phyloP scores from a whole-genome alignment of 64 coral and sea anemone genomes.

The Dendronephthya gigantea region DNA sequence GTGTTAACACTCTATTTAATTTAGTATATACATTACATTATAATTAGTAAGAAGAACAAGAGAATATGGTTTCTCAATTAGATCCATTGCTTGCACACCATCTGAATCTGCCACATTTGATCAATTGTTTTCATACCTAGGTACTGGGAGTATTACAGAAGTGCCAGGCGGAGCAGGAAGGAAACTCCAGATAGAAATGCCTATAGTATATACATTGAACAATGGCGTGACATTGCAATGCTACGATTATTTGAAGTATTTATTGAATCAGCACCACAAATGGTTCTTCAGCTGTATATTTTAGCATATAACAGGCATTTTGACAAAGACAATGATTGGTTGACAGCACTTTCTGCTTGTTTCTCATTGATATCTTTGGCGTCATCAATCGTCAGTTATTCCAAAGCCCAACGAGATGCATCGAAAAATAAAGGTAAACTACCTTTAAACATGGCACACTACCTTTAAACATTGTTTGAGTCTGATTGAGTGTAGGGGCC shows the following conservation, averaged over 20 bases:
- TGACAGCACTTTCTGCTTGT: constrained; percentile 64
- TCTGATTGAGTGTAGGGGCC: too few species aligned
- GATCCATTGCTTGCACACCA: too few species aligned
- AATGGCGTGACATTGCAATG: constrained; percentile 94
- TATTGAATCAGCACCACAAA: constrained; percentile 78
- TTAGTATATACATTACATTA: too few species aligned
- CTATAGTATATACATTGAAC: constrained; percentile 48
- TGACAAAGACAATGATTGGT: constrained; percentile 54
- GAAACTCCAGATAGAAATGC: constrained; percentile 12
- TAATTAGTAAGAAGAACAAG: too few species aligned
- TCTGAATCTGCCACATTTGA: not conserved
- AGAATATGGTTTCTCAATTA: too few species aligned
- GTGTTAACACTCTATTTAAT: too few species aligned
- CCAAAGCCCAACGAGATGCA: constrained; percentile 45
- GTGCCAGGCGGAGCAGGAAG: constrained; percentile 60
- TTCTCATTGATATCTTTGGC: constrained; percentile 73
- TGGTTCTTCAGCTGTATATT: constrained; percentile 84
- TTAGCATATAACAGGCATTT: constrained; percentile 67
- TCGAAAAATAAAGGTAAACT: not conserved
- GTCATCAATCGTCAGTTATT: constrained; percentile 76
- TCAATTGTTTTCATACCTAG: too few species aligned
- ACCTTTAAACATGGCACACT: too few species aligned
- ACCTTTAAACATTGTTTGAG: too few species aligned
- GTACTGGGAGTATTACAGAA: constrained; percentile 62
- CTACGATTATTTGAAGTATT: constrained; percentile 84